Percentiles rank a stretch among this genome's conserved stretches.
phyloP scores from a whole-genome alignment of 1,140 invertebrate genomes.

The Nixonia krombeini region DNA sequence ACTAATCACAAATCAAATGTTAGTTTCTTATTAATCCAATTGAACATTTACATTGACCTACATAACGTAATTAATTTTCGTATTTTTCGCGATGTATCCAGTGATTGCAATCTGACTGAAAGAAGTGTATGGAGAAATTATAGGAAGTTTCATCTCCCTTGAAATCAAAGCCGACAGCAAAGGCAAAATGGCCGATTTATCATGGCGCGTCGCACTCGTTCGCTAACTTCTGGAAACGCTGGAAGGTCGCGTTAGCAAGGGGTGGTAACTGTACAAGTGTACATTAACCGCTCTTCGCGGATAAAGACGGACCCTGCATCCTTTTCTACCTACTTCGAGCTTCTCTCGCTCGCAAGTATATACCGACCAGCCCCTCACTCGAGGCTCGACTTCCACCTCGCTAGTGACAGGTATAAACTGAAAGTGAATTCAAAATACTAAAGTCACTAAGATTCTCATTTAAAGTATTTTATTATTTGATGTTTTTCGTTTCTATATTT shows the following conservation, averaged over 20 bases:
- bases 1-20: no score
- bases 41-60: no score
- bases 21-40: no score
- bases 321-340: no score
- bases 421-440: not conserved
- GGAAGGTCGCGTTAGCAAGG: conserved; percentile 33
- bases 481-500: no score
- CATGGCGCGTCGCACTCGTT: conserved; percentile 57
- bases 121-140: not conserved
- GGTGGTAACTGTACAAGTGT: conserved; percentile 33
- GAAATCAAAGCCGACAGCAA: conserved; percentile 39
- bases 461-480: no score
- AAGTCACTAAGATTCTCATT: no score
- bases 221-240: conserved; percentile 44
- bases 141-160: conserved; percentile 36
- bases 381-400: conserved; percentile 8
- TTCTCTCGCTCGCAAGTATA: conserved; percentile 6
- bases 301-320: conserved; percentile 69
- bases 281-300: conserved; percentile 61
- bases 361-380: not conserved
- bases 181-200: conserved; percentile 69
- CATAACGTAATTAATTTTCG: no score
- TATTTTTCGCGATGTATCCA: no score
- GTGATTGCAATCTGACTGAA: no score
- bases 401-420: conserved; percentile 6